Conservation (phyloP, 2,888 invertebrate genomes). For the Mesorhabditis belari region DNA sequence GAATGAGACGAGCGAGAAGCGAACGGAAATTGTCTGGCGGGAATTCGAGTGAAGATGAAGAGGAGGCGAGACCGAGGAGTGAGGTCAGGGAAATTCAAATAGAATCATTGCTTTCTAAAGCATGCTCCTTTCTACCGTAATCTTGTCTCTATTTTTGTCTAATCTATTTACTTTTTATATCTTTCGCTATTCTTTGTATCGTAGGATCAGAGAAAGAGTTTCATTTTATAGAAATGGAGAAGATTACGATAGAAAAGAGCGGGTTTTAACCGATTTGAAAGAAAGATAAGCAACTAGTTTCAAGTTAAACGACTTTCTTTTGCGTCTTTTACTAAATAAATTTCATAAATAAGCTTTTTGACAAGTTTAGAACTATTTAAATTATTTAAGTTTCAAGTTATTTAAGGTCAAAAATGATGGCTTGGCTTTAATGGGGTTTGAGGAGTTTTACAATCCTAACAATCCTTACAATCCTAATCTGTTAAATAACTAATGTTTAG, state of each 20-base stretch:
- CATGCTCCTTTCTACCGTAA: not conserved
- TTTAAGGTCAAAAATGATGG: not conserved
- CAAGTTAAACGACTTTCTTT: no score
- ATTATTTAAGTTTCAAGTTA: not conserved
- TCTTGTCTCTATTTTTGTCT: no score
- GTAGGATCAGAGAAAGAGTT: not conserved
- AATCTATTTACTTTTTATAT: no score
- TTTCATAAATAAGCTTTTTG: not conserved
- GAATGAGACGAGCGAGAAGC: constrained; percentile 14
- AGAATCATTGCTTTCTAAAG: not conserved
- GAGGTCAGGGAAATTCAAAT: not conserved
- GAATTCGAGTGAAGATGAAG: constrained; percentile 19
- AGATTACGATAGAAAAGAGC: no score
- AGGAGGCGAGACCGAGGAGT: constrained; percentile 14
- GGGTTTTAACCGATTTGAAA: no score
- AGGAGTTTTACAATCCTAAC: not conserved
- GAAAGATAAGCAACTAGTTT: not conserved
- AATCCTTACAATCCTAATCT: not conserved
- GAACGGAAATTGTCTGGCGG: constrained; percentile 18
- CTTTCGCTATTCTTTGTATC: not conserved
- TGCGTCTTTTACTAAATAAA: not conserved
- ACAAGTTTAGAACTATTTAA: not conserved
- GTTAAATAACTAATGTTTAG: not conserved
- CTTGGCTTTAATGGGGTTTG: not conserved
- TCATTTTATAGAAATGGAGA: not conserved